Percentiles rank a stretch among this genome's conserved stretches.
These are phyloP conservation scores for Platichthys stellatus DNA, from an alignment of 2,113 vertebrate species.

Conservation along the genomic window DNA sequence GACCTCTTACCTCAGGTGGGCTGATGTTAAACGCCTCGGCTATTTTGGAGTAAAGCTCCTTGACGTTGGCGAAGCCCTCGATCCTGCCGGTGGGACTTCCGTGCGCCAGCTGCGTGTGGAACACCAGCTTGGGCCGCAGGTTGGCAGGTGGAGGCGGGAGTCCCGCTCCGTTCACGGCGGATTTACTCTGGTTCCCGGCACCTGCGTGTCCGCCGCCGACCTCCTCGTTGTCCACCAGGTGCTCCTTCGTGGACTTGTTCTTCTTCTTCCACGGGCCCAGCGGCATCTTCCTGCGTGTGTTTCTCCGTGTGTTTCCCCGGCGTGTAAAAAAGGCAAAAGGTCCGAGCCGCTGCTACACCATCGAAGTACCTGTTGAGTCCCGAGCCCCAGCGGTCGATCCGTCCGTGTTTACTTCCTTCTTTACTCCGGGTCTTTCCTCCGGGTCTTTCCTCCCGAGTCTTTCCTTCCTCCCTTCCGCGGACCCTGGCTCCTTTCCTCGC, in stretches of 20 bases:
- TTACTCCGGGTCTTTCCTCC: slow-evolving; percentile 5
- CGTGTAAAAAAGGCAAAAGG: background rate
- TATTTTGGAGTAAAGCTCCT: slow-evolving; percentile 89
- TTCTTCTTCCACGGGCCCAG: slow-evolving; percentile 88
- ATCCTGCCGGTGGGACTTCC: slow-evolving; percentile 91
- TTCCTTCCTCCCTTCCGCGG: slow-evolving; percentile 5
- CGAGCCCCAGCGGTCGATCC: slow-evolving; percentile 5
- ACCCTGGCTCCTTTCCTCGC: slow-evolving; percentile 19
- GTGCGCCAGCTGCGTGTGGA: slow-evolving; percentile 94
- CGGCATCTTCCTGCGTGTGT: slow-evolving; percentile 87
- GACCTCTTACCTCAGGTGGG: slow-evolving; percentile 84
- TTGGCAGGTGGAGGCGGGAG: slow-evolving; percentile 73
- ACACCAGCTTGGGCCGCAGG: slow-evolving; percentile 84
- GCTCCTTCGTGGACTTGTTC: slow-evolving; percentile 83
- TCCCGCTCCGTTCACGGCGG: slow-evolving; percentile 63
- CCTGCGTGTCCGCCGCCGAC: slow-evolving; percentile 75
- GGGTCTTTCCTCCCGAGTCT: slow-evolving; percentile 9
- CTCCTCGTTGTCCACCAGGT: slow-evolving; percentile 87
- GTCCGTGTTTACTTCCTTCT: slow-evolving; percentile 62
- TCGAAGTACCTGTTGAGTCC: slow-evolving; percentile 75
- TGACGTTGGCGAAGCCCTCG: slow-evolving; percentile 89
- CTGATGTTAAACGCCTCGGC: slow-evolving; percentile 84
- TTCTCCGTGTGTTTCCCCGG: background rate
- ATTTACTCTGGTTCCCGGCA: slow-evolving; percentile 57
- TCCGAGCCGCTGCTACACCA: slow-evolving; percentile 62